Percentiles rank a stretch among this genome's conserved stretches.
Conservation (phyloP, 2,888 invertebrate genomes). For the Eristalis intricaria region DNA sequence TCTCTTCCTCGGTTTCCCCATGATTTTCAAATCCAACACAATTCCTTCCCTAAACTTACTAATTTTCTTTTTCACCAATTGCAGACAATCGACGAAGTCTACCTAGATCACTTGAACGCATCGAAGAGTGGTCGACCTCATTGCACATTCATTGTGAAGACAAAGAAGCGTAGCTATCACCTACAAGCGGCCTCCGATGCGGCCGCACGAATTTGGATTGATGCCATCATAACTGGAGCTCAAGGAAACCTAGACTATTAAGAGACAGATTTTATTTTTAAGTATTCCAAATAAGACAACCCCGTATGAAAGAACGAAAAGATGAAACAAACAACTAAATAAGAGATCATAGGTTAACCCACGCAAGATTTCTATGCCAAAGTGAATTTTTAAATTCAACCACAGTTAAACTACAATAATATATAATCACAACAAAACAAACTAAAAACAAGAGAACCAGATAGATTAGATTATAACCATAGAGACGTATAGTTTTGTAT, state of each 20-base stretch:
- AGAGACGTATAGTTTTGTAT: constrained; percentile 65
- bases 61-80: constrained; percentile 68
- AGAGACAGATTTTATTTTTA: constrained; percentile 55
- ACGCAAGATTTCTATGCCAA: constrained; percentile 69
- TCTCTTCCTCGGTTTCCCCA: too few species aligned
- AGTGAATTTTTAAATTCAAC: constrained; percentile 70
- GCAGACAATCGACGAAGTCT: constrained; percentile 97
- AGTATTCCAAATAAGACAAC: constrained; percentile 27
- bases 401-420: constrained; percentile 47
- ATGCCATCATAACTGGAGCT: constrained; percentile 83
- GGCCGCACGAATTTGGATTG: constrained; percentile 98
- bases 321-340: not conserved
- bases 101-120: constrained; percentile 96
- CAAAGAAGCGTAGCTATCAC: constrained; percentile 93
- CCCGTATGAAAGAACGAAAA: constrained; percentile 17
- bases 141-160: constrained; percentile 97
- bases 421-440: constrained; percentile 4
- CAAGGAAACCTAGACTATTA: constrained; percentile 81
- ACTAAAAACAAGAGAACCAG: constrained; percentile 1
- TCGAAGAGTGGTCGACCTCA: constrained; percentile 95
- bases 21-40: too few species aligned
- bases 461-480: constrained; percentile 48
- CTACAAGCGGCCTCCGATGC: constrained; percentile 96
- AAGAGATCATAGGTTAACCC: constrained; percentile 45
- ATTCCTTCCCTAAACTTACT: not conserved